These are phyloP conservation scores for Papilio machaon DNA, from an alignment of 1,140 invertebrate genomes.

Conservation along the genomic window DNA sequence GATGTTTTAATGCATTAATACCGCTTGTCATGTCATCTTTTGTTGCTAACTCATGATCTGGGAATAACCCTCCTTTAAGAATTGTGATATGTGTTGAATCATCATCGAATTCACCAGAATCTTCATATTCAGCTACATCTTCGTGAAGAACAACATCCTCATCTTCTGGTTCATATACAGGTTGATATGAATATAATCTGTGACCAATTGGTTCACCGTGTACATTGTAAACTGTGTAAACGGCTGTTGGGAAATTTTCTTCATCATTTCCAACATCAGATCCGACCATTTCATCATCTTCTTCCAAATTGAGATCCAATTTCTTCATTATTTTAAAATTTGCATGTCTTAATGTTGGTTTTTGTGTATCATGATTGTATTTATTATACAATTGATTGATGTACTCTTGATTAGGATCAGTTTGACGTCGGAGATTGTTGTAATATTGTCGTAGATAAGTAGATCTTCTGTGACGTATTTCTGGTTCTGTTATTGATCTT, in stretches of 20 bases:
- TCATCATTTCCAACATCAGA: conserved; percentile 54
- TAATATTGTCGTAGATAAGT: conserved; percentile 80
- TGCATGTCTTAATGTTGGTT: conserved; percentile 73
- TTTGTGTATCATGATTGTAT: conserved; percentile 70
- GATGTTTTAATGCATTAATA: conserved; percentile 75
- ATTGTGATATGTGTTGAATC: conserved; percentile 60
- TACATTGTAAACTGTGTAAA: conserved; percentile 77
- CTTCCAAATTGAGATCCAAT: conserved; percentile 67
- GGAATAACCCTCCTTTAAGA: conserved; percentile 73
- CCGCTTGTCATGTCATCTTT: conserved; percentile 57
- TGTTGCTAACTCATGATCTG: conserved; percentile 54
- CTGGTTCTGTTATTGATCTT: conserved; percentile 81
- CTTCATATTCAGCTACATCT: conserved; percentile 62
- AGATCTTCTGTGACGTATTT: conserved; percentile 79
- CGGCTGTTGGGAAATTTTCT: conserved; percentile 72
- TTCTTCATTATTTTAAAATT: conserved; percentile 78
- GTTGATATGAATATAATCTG: conserved; percentile 76
- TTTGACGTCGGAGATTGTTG: conserved; percentile 65
- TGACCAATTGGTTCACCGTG: conserved; percentile 76
- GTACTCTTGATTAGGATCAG: conserved; percentile 61
- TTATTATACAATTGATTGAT: conserved; percentile 72
- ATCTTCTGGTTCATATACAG: conserved; percentile 76
- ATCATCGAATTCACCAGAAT: conserved; percentile 62
- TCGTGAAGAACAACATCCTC: conserved; percentile 61
- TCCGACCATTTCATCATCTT: conserved; percentile 55